phyloP scores from a whole-genome alignment of 1,140 invertebrate species.

The Drosophila mauritiana region DNA sequence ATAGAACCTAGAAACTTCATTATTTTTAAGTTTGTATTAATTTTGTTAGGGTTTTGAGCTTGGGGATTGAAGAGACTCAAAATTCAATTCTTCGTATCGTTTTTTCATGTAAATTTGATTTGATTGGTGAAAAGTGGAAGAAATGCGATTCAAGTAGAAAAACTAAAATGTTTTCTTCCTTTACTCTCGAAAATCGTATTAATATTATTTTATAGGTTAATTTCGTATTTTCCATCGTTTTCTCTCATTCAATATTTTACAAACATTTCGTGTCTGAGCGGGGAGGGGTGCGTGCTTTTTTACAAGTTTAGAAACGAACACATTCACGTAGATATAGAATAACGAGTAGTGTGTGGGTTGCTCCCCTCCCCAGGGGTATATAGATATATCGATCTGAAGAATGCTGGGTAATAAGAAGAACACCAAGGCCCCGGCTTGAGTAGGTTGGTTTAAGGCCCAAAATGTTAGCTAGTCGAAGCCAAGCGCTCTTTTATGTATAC shows the following conservation, averaged over 20 bases:
- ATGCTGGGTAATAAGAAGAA: slow-evolving; percentile 30
- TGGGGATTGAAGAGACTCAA: slow-evolving; percentile 41
- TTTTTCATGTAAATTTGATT: slow-evolving; percentile 23
- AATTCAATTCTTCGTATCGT: slow-evolving; percentile 23
- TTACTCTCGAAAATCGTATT: slow-evolving; percentile 22
- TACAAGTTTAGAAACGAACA: slow-evolving; percentile 61
- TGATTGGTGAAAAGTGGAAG: slow-evolving; percentile 61
- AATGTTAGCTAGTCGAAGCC: slow-evolving; percentile 33
- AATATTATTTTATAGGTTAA: slow-evolving; percentile 27
- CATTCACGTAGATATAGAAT: slow-evolving; percentile 47
- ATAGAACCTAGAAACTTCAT: slow-evolving; percentile 53
- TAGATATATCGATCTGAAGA: slow-evolving; percentile 45
- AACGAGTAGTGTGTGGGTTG: slow-evolving; percentile 29
- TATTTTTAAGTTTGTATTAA: slow-evolving; percentile 10
- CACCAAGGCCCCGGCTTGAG: slow-evolving; percentile 34
- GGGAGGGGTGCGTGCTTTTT: slow-evolving; percentile 48
- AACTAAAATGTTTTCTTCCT: slow-evolving; percentile 58
- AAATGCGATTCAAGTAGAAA: slow-evolving; percentile 79
- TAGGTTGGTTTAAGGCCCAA: slow-evolving; percentile 42
- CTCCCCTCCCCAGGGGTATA: slow-evolving; percentile 37
- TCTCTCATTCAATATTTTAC: slow-evolving; percentile 37
- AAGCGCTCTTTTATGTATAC: slow-evolving; percentile 30
- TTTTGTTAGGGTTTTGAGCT: slow-evolving; percentile 28
- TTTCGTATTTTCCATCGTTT: slow-evolving; percentile 14
- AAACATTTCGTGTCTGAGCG: slow-evolving; percentile 44